These are phyloP conservation scores for Penaeus indicus DNA, from an alignment of 1,140 invertebrate species.

Conservation along the genomic window DNA sequence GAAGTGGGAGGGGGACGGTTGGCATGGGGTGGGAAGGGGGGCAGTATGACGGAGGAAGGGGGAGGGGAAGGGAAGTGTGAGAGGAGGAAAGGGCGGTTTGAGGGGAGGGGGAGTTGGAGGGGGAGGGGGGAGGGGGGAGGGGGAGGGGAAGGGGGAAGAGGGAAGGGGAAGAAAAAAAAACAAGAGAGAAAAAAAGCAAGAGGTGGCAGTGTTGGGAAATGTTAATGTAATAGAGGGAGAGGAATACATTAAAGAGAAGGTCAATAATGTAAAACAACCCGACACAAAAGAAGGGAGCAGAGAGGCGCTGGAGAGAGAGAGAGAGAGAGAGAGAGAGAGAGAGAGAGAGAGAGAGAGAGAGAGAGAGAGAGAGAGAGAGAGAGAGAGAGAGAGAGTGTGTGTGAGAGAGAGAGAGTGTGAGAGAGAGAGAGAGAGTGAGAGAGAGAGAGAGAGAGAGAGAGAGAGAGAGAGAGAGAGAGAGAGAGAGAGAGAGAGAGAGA, in stretches of 20 bases:
- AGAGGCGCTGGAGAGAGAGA: conserved; percentile 4
- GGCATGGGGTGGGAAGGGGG: too few relatives aligned
- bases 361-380: neutral
- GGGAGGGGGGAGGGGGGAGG: neutral
- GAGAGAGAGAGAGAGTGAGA: conserved; percentile 5
- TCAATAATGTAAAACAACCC: neutral
- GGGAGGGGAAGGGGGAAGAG: neutral
- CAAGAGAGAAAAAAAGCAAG: neutral
- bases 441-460: conserved; percentile 3
- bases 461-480: neutral
- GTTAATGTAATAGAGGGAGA: too few relatives aligned
- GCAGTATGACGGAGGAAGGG: too few relatives aligned
- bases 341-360: conserved; percentile 1
- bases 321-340: conserved; percentile 5
- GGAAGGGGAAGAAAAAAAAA: neutral
- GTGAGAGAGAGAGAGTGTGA: neutral
- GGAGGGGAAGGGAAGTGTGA: too few relatives aligned
- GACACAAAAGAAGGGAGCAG: neutral
- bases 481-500: conserved; percentile 1
- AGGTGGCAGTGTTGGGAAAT: neutral
- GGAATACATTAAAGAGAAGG: neutral
- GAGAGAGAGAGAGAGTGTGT: neutral
- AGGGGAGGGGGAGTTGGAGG: neutral
- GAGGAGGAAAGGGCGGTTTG: too few relatives aligned
- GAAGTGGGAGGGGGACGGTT: too few relatives aligned